phyloP scores from a whole-genome alignment of 2,888 invertebrate species.

The Himalopsyche japonica region DNA sequence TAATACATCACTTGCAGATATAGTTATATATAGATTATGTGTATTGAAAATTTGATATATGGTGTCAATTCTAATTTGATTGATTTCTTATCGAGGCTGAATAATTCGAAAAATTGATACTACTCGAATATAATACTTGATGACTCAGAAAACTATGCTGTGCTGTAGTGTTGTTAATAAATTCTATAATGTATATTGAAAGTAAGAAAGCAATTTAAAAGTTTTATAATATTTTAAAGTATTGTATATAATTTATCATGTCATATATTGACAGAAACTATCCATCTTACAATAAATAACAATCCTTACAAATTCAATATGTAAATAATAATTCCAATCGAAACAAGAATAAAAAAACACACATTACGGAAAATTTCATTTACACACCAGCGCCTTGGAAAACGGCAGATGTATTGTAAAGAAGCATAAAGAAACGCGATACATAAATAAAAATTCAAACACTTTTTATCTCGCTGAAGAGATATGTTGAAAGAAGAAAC shows the following conservation, averaged over 20 bases:
- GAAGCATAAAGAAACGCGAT: background rate
- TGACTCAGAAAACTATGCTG: too few species aligned
- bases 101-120: too few species aligned
- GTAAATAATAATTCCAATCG: background rate
- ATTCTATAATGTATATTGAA: too few species aligned
- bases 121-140: too few species aligned
- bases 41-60: too few species aligned
- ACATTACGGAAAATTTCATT: background rate
- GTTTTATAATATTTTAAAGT: too few species aligned
- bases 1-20: too few species aligned
- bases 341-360: background rate
- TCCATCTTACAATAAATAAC: background rate
- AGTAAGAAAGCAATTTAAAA: too few species aligned
- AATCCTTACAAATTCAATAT: background rate
- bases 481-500: background rate
- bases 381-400: background rate
- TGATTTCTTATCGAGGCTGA: too few species aligned
- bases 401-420: background rate
- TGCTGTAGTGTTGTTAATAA: too few species aligned
- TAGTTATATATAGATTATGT: too few species aligned
- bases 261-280: background rate
- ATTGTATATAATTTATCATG: background rate
- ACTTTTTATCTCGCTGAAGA: background rate
- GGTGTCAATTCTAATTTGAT: too few species aligned
- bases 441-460: conserved; percentile 1